Percentiles rank a stretch among this genome's conserved stretches.
These are phyloP conservation scores for Altica lythri DNA, from an alignment of 2,888 invertebrate species.

Conservation along the genomic window DNA sequence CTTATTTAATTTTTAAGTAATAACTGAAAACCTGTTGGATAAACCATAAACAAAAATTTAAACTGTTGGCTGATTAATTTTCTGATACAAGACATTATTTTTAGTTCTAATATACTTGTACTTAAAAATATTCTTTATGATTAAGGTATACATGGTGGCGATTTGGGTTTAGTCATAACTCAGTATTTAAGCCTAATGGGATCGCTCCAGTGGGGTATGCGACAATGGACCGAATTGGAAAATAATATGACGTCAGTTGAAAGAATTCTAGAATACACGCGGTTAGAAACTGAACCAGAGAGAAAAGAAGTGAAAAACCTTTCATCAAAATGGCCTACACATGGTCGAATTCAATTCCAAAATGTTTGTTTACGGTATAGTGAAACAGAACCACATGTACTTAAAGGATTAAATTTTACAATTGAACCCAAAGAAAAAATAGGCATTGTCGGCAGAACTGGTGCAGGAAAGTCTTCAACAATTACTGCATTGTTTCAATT, in stretches of 20 bases:
- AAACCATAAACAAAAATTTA: no score
- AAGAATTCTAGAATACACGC: constrained; percentile 47
- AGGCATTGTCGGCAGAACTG: constrained; percentile 82
- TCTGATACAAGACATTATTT: no score
- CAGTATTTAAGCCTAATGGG: constrained; percentile 75
- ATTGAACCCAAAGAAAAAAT: constrained; percentile 75
- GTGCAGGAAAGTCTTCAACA: constrained; percentile 82
- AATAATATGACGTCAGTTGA: constrained; percentile 62
- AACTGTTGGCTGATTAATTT: no score
- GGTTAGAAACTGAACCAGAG: constrained; percentile 47
- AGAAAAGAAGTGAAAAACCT: constrained; percentile 53
- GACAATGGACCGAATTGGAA: constrained; percentile 83
- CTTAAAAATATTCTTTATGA: no score
- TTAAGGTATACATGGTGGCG: constrained; percentile 67
- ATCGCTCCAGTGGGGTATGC: constrained; percentile 65
- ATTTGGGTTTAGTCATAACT: constrained; percentile 79
- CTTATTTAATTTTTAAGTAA: no score
- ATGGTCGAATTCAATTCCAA: constrained; percentile 71
- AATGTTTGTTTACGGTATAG: constrained; percentile 75
- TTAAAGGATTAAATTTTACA: constrained; percentile 71
- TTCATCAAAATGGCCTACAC: constrained; percentile 72
- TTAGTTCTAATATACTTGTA: no score
- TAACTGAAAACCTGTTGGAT: no score
- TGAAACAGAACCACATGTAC: constrained; percentile 71
- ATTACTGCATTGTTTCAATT: constrained; percentile 82